Evolutionary conservation across 2,888 invertebrate genomes (phyloP).

Genomic region (Timema cristinae): DNA sequence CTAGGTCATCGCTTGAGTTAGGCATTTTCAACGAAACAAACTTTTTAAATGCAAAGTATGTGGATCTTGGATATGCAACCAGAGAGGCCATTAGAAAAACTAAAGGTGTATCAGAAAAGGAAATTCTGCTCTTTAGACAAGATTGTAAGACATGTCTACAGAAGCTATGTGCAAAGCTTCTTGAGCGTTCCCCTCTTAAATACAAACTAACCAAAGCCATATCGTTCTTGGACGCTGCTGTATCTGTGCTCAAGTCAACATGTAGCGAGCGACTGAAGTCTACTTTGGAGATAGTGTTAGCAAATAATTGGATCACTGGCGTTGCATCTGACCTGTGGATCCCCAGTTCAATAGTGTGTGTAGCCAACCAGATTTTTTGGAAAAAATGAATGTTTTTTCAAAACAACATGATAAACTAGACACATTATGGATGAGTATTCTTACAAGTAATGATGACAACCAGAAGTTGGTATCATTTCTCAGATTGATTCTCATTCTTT

Average conservation of each 20-base stretch:
- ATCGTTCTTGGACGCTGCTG: neutral
- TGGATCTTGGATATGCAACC: neutral
- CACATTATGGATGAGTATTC: too few relatives aligned
- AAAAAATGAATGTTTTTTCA: too few relatives aligned
- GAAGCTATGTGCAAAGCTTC: neutral
- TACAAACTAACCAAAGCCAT: slow-evolving; percentile 1
- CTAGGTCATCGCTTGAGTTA: neutral
- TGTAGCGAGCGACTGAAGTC: neutral
- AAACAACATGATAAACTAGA: too few relatives aligned
- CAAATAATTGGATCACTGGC: too few relatives aligned
- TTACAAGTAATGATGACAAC: too few relatives aligned
- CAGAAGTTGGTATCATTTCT: too few relatives aligned
- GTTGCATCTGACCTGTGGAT: too few relatives aligned
- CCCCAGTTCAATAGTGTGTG: too few relatives aligned
- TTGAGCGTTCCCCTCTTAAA: neutral
- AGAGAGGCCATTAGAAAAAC: neutral
- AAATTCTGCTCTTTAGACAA: neutral
- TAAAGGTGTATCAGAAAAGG: neutral
- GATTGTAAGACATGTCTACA: neutral
- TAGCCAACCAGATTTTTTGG: too few relatives aligned
- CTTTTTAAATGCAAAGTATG: neutral
- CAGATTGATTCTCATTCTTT: too few relatives aligned
- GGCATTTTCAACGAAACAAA: neutral
- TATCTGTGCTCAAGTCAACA: neutral
- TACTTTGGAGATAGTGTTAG: neutral